Base-by-base conservation (phyloP, 2,888 invertebrate genomes). In the Melolontha melolontha region DNA sequence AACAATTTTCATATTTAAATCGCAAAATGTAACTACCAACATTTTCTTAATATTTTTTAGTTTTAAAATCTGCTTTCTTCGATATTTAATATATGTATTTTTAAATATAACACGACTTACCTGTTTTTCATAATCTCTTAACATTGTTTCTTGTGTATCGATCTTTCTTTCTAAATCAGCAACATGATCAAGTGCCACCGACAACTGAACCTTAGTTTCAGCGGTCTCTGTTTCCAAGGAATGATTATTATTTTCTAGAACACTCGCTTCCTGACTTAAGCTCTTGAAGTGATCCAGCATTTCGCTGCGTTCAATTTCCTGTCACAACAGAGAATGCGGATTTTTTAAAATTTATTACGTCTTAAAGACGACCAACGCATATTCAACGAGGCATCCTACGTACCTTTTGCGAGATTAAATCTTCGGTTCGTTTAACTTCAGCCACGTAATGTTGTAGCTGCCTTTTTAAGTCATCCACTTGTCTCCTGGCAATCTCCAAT, bases 401-500 rank as follows among this genome's bases (percentile, higher is more conserved):
- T 75, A 89, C 90, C 84, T 90, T 91, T 73, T 90, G 86, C 67
- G 90, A 87, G 34, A 94, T 85, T 67, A 93, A 82, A 76, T 94
- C 93, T 81, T 94, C 93, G 70, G 91, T 91, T 75, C 92, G 86
- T 77, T 92, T 90, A 12, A 94, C 90, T 85, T 94, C 93, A 75
- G 89, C 88, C 5, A 94, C 92, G 83, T 94, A 94, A 76, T 92
- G 91, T 77, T 93, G 92, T 69, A 94, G 82, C 78, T 94, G 92
- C 70, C 89, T 87, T 79, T 91, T 93, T 71, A 94, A 83, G 74
- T 90, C 88, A 66, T 90, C 90, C 17, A 92, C 90, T 84, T 94
- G 92, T 77, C 88, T 86, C 73, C 87, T 87, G 14, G 90, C 88
- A 66, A 88, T 87, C 63, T 91, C 91, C 74, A 92, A 85, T 79